Conservation (phyloP, 2,888 invertebrate species). For the Merodon equestris region DNA sequence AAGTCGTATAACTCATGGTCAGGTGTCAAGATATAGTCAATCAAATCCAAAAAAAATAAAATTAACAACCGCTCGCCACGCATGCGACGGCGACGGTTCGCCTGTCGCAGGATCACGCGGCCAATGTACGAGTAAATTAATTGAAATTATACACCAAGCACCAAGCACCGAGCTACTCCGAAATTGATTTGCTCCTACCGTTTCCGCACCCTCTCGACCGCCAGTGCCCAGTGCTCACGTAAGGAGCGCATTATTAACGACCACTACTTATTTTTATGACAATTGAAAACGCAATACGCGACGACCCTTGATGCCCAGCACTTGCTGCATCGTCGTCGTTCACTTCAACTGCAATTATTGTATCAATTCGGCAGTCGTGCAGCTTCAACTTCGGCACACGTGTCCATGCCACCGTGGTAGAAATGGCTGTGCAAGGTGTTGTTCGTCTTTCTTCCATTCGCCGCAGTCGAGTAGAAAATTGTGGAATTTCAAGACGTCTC, state of each 20-base stretch:
- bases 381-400: constrained; percentile 43
- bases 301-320: too few relatives aligned
- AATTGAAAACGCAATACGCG: constrained; percentile 34
- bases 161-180: constrained; percentile 5
- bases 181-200: constrained; percentile 50
- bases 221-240: constrained; percentile 2
- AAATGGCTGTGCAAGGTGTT: constrained; percentile 54
- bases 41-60: constrained; percentile 32
- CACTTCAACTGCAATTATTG: constrained; percentile 35
- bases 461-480: constrained; percentile 35
- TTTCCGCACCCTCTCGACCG: constrained; percentile 10
- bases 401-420: constrained; percentile 41
- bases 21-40: constrained; percentile 60
- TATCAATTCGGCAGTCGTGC: constrained; percentile 35
- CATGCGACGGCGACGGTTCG: constrained; percentile 5
- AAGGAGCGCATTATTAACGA: constrained; percentile 58
- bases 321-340: too few relatives aligned
- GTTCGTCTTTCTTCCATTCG: not conserved
- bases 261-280: constrained; percentile 65
- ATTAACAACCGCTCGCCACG: constrained; percentile 32
- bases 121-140: constrained; percentile 55
- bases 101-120: too few relatives aligned
- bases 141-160: constrained; percentile 45
- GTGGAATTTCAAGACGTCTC: constrained; percentile 25
- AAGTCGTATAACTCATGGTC: constrained; percentile 49